Evolutionary conservation across 35 echinoderm and acorn worm genomes (phyloP).

Genomic region (Acanthaster planci): DNA sequence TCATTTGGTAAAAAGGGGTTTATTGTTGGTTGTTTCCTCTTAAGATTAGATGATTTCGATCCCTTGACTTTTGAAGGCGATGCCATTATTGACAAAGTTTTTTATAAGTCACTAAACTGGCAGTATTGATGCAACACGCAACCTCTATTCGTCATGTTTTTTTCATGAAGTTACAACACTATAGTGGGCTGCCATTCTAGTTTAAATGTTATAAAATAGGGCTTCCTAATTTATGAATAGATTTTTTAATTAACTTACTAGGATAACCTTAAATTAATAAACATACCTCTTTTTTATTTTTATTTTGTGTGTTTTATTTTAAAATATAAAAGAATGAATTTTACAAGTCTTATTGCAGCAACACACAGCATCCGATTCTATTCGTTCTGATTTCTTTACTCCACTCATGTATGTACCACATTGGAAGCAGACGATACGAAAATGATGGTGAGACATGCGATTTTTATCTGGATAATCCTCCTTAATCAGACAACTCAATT

Average conservation of each 20-base stretch:
- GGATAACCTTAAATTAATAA: too few relatives aligned
- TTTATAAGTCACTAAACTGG: too few relatives aligned
- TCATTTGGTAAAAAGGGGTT: slow-evolving; percentile 16
- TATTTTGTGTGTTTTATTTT: neutral
- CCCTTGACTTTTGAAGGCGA: neutral
- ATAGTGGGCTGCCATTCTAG: slow-evolving; percentile 1
- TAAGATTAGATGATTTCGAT: neutral
- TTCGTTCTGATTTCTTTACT: slow-evolving; percentile 19
- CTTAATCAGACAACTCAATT: neutral
- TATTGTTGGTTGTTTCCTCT: neutral
- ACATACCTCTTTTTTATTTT: too few relatives aligned
- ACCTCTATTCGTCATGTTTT: too few relatives aligned
- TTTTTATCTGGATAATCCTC: slow-evolving; percentile 17
- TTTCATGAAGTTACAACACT: too few relatives aligned
- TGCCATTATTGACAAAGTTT: neutral
- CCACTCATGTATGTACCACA: neutral
- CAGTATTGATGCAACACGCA: too few relatives aligned
- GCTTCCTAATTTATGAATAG: neutral
- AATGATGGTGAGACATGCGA: slow-evolving; percentile 7
- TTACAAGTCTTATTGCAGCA: too few relatives aligned
- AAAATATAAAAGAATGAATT: neutral
- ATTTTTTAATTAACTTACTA: too few relatives aligned
- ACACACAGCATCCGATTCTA: neutral
- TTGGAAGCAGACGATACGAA: neutral
- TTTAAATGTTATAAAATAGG: neutral